These are phyloP conservation scores for Dromaius novaehollandiae DNA, from an alignment of 2,113 vertebrate species.

Conservation along the genomic window DNA sequence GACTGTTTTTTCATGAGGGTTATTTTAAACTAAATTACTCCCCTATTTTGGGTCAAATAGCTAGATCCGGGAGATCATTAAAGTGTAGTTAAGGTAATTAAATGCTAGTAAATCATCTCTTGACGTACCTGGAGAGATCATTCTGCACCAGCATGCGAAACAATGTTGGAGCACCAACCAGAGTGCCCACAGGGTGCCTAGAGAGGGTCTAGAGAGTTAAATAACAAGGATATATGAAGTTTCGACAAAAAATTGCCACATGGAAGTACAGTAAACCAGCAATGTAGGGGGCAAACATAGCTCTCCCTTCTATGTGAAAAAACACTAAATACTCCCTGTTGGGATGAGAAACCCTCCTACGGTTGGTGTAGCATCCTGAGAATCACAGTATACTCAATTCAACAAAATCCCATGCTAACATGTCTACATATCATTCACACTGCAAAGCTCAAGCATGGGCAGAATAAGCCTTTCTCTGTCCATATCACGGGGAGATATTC, in stretches of 20 bases:
- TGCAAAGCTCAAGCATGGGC: background rate
- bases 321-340: accelerated
- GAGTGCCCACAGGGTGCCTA: constrained; percentile 75
- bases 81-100: background rate
- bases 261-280: background rate
- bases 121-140: constrained; percentile 71
- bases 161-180: constrained; percentile 69
- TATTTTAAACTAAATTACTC: background rate
- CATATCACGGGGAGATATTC: background rate
- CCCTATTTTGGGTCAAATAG: background rate
- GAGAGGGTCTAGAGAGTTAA: constrained; percentile 74
- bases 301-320: background rate
- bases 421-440: background rate
- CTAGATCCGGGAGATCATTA: background rate
- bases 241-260: background rate
- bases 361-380: background rate
- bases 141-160: constrained; percentile 81
- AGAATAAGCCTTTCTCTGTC: background rate
- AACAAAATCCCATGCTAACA: background rate
- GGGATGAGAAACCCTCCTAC: background rate
- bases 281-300: background rate
- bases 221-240: background rate
- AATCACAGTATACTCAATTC: background rate
- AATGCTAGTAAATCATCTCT: background rate
- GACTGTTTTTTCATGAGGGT: background rate